These are phyloP conservation scores for Masnerella sp. DNA, from an alignment of 2,888 invertebrate genomes.

Conservation along the genomic window DNA sequence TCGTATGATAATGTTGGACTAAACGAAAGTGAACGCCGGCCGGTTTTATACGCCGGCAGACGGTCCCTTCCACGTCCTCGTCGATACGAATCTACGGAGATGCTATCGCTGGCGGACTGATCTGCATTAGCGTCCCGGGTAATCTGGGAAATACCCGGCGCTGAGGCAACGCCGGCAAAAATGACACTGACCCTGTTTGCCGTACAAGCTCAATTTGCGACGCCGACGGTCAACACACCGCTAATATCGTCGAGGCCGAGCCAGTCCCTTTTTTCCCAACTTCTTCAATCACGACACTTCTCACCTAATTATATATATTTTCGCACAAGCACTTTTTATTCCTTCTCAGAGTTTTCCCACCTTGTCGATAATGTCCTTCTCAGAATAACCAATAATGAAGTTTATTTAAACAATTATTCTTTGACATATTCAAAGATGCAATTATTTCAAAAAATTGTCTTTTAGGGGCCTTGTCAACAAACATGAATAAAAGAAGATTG, in stretches of 20 bases:
- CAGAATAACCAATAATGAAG: too few species aligned
- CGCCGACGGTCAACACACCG: constrained; percentile 29
- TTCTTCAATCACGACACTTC: too few species aligned
- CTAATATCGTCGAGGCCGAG: constrained; percentile 20
- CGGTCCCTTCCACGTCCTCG: constrained; percentile 37
- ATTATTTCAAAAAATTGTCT: too few species aligned
- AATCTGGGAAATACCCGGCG: constrained; percentile 50
- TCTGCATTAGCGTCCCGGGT: constrained; percentile 34
- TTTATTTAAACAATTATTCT: too few species aligned
- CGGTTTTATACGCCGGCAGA: constrained; percentile 66
- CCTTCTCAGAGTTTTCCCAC: too few species aligned
- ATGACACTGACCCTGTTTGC: constrained; percentile 48
- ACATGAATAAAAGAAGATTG: too few species aligned
- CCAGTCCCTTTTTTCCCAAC: too few species aligned
- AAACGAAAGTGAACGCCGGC: constrained; percentile 69
- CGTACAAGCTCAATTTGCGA: constrained; percentile 19
- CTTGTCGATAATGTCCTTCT: too few species aligned
- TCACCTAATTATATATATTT: too few species aligned
- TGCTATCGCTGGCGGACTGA: constrained; percentile 34
- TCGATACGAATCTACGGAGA: constrained; percentile 55
- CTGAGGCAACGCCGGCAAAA: constrained; percentile 32
- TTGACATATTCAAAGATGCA: too few species aligned
- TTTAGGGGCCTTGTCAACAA: too few species aligned
- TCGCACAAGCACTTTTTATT: too few species aligned
- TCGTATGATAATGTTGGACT: constrained; percentile 60